A percentile compares a stretch with the other conserved stretches of the same genome.
Conservation (phyloP, 2,113 vertebrate genomes). For the Pteruthius melanotis region DNA sequence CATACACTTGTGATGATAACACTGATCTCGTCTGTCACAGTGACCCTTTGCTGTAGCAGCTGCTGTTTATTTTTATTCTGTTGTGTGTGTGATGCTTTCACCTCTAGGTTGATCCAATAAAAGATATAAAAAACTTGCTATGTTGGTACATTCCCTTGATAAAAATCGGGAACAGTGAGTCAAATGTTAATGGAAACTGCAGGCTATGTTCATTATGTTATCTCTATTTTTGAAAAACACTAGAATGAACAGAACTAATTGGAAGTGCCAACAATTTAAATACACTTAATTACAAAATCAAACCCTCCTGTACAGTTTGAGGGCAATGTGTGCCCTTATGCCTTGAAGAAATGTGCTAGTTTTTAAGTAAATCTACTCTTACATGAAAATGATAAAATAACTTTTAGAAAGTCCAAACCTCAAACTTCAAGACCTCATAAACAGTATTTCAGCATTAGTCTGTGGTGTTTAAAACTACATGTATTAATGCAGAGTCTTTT, state of each 20-base stretch:
- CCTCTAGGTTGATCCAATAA: slow-evolving; percentile 35
- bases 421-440: not conserved
- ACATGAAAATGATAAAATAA: not conserved
- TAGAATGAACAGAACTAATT: slow-evolving; percentile 46
- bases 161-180: slow-evolving; percentile 46
- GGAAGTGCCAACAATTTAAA: slow-evolving; percentile 47
- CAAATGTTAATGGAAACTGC: slow-evolving; percentile 67
- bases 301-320: not conserved
- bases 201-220: slow-evolving; percentile 47
- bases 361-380: not conserved
- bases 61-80: slow-evolving; percentile 24
- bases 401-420: not conserved
- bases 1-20: not conserved
- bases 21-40: not conserved
- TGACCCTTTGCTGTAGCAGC: not conserved
- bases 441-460: not conserved
- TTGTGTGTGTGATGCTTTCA: not conserved
- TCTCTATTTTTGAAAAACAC: slow-evolving; percentile 48
- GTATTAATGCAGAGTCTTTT: not conserved
- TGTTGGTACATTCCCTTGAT: slow-evolving; percentile 35
- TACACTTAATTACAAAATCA: slow-evolving; percentile 42
- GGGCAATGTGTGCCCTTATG: not conserved
- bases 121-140: slow-evolving; percentile 47
- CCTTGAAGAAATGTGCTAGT: not conserved
- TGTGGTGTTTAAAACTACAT: not conserved